A percentile compares a stretch with the other conserved stretches of the same genome.
phyloP scores from a whole-genome alignment of 2,888 invertebrate genomes.

The Lysandra bellargus region DNA sequence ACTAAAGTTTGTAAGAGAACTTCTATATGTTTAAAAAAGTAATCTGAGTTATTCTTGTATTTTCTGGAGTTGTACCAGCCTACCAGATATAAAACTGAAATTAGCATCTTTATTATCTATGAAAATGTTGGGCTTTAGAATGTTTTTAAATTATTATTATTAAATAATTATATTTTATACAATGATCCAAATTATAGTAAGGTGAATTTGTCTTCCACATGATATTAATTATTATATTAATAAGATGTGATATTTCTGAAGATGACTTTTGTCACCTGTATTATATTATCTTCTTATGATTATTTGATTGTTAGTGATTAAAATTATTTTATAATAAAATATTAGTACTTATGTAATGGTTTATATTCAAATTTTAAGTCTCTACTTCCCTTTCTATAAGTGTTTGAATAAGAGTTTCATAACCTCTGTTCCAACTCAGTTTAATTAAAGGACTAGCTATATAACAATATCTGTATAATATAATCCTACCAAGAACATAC shows the following conservation, averaged over 20 bases:
- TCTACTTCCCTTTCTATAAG: too few species aligned
- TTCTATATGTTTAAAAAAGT: background rate
- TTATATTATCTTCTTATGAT: background rate
- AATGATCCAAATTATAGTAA: background rate
- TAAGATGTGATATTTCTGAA: slow-evolving; percentile 23
- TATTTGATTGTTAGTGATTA: background rate
- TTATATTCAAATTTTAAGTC: background rate
- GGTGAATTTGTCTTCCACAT: slow-evolving; percentile 17
- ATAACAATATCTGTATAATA: too few species aligned
- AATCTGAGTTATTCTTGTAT: background rate
- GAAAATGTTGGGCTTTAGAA: background rate
- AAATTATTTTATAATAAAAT: slow-evolving; percentile 13
- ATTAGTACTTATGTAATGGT: background rate
- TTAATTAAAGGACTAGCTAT: too few species aligned
- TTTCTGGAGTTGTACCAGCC: too few species aligned
- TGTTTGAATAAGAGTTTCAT: too few species aligned
- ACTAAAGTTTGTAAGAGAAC: background rate
- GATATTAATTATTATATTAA: background rate
- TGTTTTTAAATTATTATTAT: background rate
- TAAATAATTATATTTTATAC: slow-evolving; percentile 3
- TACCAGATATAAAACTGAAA: background rate
- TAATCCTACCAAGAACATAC: too few species aligned
- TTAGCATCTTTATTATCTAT: background rate
- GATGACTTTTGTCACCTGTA: slow-evolving; percentile 16
- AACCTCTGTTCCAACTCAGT: too few species aligned